Percentiles rank a stretch among this genome's conserved stretches.
Conservation (phyloP, 2,888 invertebrate genomes). For the Chrysotoxum bicinctum region DNA sequence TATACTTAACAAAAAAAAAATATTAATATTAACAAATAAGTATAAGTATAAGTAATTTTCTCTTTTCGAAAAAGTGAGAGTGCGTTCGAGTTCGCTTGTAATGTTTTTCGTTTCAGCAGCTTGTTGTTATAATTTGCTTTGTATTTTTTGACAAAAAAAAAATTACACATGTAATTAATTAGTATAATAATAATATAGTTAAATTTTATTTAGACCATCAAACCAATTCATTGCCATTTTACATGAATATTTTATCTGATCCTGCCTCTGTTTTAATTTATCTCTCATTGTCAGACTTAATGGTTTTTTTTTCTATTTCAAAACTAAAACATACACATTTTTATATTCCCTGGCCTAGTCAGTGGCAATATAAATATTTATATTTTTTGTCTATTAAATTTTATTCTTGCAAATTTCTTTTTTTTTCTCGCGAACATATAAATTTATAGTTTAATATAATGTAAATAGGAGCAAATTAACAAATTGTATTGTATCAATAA, state of each 20-base stretch:
- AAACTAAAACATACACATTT: slow-evolving; percentile 32
- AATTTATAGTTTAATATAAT: slow-evolving; percentile 39
- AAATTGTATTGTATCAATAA: slow-evolving; percentile 61
- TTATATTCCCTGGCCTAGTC: neutral
- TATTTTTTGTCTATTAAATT: slow-evolving; percentile 21
- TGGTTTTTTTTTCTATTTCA: slow-evolving; percentile 12
- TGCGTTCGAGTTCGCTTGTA: slow-evolving; percentile 12
- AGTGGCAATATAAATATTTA: neutral
- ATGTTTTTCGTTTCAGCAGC: slow-evolving; percentile 31
- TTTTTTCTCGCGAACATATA: slow-evolving; percentile 6
- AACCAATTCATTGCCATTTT: slow-evolving; percentile 40
- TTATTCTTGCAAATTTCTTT: neutral
- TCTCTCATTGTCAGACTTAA: neutral
- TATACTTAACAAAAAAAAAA: neutral
- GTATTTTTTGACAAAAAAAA: slow-evolving; percentile 11
- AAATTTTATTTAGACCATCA: slow-evolving; percentile 58
- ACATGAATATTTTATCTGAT: slow-evolving; percentile 1
- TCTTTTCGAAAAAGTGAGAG: neutral
- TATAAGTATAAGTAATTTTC: slow-evolving; percentile 60
- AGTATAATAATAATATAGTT: slow-evolving; percentile 40
- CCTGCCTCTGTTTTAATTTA: neutral
- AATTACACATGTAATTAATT: slow-evolving; percentile 14
- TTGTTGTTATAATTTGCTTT: slow-evolving; percentile 35
- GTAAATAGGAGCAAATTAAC: slow-evolving; percentile 59
- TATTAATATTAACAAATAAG: slow-evolving; percentile 15